Conservation (phyloP, 2,113 vertebrate species). For the Pelecanoides urinatrix region DNA sequence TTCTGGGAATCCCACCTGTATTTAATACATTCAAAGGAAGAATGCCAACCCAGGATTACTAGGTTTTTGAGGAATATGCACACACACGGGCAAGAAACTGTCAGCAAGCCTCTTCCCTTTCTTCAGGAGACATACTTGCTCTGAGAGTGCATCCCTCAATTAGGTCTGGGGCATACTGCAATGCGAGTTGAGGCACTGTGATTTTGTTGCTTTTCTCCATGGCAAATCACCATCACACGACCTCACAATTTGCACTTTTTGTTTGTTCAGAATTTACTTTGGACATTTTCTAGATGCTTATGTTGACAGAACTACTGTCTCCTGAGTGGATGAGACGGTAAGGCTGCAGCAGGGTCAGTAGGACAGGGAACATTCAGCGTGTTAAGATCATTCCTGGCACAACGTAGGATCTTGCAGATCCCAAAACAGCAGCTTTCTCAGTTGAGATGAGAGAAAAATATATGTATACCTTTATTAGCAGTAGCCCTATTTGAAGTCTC, state of each 20-base stretch:
- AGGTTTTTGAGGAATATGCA: neutral
- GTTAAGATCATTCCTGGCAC: too few species aligned
- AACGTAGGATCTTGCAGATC: neutral
- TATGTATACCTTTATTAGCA: neutral
- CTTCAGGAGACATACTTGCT: neutral
- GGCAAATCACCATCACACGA: neutral
- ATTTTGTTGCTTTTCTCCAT: neutral
- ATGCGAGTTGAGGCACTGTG: neutral
- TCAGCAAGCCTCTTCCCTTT: neutral
- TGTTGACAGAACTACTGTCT: neutral
- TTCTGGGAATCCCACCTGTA: neutral
- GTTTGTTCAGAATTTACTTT: neutral
- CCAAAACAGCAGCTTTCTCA: neutral
- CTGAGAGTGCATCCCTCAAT: neutral
- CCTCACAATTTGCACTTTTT: neutral
- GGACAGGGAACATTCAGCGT: neutral
- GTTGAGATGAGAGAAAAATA: neutral
- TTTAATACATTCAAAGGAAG: neutral
- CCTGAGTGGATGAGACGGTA: neutral
- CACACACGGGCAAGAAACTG: neutral
- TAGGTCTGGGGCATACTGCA: neutral
- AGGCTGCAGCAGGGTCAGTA: neutral
- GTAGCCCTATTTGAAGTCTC: neutral
- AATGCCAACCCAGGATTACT: neutral
- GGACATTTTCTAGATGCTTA: neutral